Conservation (phyloP, 1,140 invertebrate genomes). For the Varroa destructor region DNA sequence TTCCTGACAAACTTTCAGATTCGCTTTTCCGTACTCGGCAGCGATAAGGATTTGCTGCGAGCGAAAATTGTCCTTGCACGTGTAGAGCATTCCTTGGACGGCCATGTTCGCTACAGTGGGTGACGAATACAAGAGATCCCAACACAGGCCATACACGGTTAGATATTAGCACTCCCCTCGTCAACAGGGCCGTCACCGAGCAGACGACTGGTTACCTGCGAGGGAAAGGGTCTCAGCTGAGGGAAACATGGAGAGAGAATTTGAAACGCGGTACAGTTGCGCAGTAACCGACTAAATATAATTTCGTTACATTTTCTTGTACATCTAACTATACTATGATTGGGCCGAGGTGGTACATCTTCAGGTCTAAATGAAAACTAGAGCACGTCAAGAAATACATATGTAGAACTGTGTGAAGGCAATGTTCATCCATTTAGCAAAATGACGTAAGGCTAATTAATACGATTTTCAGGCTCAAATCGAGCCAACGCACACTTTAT, state of each 20-base stretch:
- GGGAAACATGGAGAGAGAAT: too few relatives aligned
- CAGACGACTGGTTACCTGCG: too few relatives aligned
- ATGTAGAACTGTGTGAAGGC: too few relatives aligned
- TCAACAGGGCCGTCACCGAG: not conserved
- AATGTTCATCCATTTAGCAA: too few relatives aligned
- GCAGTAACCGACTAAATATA: not conserved
- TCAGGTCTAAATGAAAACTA: too few relatives aligned
- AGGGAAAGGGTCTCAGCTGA: not conserved
- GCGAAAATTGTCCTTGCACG: constrained; percentile 88
- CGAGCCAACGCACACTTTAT: too few relatives aligned
- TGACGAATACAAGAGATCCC: constrained; percentile 26
- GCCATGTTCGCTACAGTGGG: constrained; percentile 26
- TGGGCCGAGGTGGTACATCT: too few relatives aligned
- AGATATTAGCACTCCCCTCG: constrained; percentile 22
- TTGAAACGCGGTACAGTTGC: not conserved
- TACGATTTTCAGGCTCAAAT: too few relatives aligned
- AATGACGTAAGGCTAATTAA: too few relatives aligned
- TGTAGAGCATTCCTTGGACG: constrained; percentile 59
- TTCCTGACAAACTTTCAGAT: constrained; percentile 54
- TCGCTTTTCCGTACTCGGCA: constrained; percentile 77
- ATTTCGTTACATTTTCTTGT: too few relatives aligned
- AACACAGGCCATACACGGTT: constrained; percentile 27
- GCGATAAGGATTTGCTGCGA: constrained; percentile 77
- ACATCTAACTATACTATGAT: too few relatives aligned
- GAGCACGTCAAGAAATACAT: too few relatives aligned